A percentile compares a stretch with the other conserved stretches of the same genome.
These are phyloP conservation scores for Emys orbicularis DNA, from an alignment of 2,797 vertebrate species.

Conservation along the genomic window DNA sequence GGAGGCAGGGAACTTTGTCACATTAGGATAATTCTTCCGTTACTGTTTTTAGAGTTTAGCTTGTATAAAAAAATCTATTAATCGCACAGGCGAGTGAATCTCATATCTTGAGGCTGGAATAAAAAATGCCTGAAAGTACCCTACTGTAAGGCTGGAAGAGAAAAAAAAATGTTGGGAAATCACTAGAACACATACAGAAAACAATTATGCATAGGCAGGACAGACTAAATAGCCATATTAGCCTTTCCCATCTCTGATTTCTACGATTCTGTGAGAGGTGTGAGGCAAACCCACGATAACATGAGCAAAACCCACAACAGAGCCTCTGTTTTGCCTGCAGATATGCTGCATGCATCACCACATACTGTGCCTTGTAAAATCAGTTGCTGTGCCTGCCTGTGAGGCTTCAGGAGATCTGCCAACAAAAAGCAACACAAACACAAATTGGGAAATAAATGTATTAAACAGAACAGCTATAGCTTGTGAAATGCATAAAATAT, in stretches of 20 bases:
- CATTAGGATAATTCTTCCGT: background rate
- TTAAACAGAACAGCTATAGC: background rate
- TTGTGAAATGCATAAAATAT: background rate
- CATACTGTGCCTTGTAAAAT: background rate
- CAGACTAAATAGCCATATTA: background rate
- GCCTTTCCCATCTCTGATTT: background rate
- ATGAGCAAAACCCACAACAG: background rate
- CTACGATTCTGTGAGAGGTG: background rate
- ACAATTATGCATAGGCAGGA: background rate
- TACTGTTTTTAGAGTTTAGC: background rate
- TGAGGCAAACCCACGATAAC: background rate
- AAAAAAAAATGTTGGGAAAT: background rate
- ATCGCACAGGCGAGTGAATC: background rate
- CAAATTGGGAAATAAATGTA: background rate
- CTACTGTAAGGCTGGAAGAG: accelerated
- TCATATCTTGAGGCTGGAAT: background rate
- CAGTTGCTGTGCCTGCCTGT: accelerated
- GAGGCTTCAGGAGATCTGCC: background rate
- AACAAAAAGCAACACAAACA: background rate
- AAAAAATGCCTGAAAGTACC: background rate
- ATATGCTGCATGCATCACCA: background rate
- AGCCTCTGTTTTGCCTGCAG: background rate
- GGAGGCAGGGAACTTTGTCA: background rate
- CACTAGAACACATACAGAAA: background rate
- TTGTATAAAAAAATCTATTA: background rate